Evolutionary conservation across 2,888 invertebrate species (phyloP).

Genomic region (Eubasilissa splendida): DNA sequence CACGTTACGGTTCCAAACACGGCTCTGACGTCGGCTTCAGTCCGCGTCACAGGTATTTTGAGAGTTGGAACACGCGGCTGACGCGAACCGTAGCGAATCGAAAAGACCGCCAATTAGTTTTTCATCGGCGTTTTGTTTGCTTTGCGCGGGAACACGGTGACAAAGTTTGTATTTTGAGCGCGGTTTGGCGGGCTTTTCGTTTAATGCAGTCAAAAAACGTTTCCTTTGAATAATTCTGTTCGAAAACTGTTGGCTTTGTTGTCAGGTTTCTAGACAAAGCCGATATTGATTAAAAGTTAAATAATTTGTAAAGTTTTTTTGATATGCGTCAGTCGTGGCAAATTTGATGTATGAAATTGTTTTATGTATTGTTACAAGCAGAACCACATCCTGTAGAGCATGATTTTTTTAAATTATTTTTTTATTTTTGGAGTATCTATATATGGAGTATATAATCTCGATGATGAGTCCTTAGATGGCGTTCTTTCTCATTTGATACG

Average conservation of each 20-base stretch:
- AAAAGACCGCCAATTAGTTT: conserved; percentile 14
- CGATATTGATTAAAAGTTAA: no score
- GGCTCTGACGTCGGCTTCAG: background rate
- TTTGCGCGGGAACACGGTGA: background rate
- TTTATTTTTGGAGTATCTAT: no score
- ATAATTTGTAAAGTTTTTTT: no score
- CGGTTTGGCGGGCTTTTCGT: conserved; percentile 5
- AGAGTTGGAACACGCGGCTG: background rate
- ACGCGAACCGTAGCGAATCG: background rate
- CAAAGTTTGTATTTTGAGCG: background rate
- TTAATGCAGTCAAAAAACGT: conserved; percentile 1
- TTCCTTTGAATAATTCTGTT: background rate
- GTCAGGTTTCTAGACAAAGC: background rate
- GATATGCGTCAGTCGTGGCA: no score
- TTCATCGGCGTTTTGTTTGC: background rate
- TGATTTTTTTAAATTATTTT: no score
- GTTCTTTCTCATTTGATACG: no score
- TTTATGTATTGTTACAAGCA: no score
- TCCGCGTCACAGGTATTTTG: background rate
- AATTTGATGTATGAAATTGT: no score
- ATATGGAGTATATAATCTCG: no score
- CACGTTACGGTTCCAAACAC: conserved; percentile 4
- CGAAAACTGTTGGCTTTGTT: background rate
- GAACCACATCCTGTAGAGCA: no score
- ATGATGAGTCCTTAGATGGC: no score